Conservation (phyloP, 2,888 invertebrate species). For the Drosophila nigricruria region DNA sequence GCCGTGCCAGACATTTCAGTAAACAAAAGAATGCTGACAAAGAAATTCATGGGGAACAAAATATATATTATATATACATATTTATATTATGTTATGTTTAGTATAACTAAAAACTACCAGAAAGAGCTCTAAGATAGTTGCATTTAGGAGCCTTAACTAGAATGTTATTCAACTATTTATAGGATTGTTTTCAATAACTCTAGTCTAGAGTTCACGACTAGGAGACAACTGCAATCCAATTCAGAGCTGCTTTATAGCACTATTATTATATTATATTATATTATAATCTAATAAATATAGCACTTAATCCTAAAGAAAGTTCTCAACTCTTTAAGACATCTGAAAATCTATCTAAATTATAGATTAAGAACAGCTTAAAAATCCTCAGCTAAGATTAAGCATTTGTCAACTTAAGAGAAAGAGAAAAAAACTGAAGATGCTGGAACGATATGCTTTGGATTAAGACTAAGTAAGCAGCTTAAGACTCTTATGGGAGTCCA, state of each 20-base stretch:
- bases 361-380: constrained; percentile 5
- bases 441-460: constrained; percentile 18
- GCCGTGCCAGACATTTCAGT: constrained; percentile 4
- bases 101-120: too few relatives aligned
- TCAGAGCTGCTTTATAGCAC: too few relatives aligned
- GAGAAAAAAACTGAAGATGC: not conserved
- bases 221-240: not conserved
- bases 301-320: not conserved
- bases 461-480: constrained; percentile 26
- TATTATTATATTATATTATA: not conserved
- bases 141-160: too few relatives aligned
- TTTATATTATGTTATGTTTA: not conserved
- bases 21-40: not conserved
- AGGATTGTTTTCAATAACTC: not conserved
- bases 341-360: not conserved
- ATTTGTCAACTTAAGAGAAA: not conserved
- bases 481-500: constrained; percentile 15
- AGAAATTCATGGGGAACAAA: not conserved
- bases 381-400: not conserved
- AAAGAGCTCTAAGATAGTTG: too few relatives aligned
- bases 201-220: not conserved
- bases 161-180: not conserved
- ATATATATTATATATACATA: not conserved
- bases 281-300: not conserved
- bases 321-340: not conserved